Evolutionary conservation across 2,113 vertebrate species (phyloP).

Genomic region (Vimba vimba): DNA sequence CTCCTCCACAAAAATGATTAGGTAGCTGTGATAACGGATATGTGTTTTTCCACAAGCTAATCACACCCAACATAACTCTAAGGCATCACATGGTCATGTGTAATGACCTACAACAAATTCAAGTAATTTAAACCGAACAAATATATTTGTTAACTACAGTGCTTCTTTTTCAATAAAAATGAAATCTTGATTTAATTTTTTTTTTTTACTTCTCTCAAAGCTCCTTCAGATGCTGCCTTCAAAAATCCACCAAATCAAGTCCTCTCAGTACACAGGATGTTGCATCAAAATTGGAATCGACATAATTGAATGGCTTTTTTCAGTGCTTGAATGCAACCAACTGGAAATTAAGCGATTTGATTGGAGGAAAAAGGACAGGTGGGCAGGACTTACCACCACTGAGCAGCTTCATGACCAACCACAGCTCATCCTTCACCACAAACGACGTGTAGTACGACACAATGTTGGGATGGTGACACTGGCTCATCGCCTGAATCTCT

Average conservation of each 20-base stretch:
- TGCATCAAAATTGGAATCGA: neutral
- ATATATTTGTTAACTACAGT: too few relatives aligned
- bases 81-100: too few relatives aligned
- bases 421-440: slow-evolving; percentile 97
- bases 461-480: slow-evolving; percentile 97
- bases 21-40: too few relatives aligned
- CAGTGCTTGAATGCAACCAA: neutral
- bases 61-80: too few relatives aligned
- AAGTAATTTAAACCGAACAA: neutral
- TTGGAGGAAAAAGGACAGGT: neutral
- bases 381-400: slow-evolving; percentile 84
- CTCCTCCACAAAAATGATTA: too few relatives aligned
- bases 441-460: slow-evolving; percentile 98
- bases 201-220: neutral
- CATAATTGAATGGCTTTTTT: neutral
- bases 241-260: neutral
- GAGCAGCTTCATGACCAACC: slow-evolving; percentile 97
- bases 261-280: neutral
- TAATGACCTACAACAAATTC: neutral
- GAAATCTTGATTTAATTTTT: too few relatives aligned
- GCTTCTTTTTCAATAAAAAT: neutral
- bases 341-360: neutral
- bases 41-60: too few relatives aligned
- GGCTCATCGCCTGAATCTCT: slow-evolving; percentile 93
- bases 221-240: neutral